Base-by-base conservation (phyloP, 2,888 invertebrate genomes). In the Pseudococcus viburni region DNA sequence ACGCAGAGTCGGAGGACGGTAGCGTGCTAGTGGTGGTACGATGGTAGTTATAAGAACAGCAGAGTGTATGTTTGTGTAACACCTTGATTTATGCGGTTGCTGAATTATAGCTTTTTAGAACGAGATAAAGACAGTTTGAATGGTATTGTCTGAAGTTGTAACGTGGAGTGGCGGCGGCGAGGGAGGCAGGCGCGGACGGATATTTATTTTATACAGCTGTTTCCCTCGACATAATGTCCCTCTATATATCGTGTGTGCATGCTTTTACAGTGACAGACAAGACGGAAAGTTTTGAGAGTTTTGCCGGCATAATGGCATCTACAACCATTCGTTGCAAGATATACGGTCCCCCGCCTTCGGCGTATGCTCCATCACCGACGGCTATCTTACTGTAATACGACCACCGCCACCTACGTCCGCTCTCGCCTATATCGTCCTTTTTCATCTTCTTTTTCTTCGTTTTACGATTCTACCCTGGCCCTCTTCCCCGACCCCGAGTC, bases 141-240 rank as follows among this genome's bases (percentile, higher is more conserved):
- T 88, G 88, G 88, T 88, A 88, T 88, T 88, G 88, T 88, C 88
- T 88, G 88, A 88, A 88, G 88, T 88, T 88, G 88, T 88, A 88
- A 88, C 80, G 55, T 51, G 59, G 88, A 83, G 26, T 39, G 88
- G 88, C 84, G 88, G 89, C 39, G 22, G 88, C 22, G 80, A 68
- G 84, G 88, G 89, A 64, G 89, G 89, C 84, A 89, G 88, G 89
- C 87, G 89, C 88, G 85, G 89, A 89, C 84, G 92, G 92, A 93
- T 93, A 93, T 93, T 93, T 93, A 93, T 93, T 93, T 92, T 93
- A 93, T 93, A 93, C 93, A 93, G 93, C 93, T 93, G 93, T 93
- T 93, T 92, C 92, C 92, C 93, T 93, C 93, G 94, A 94, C 94
- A 93, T 94, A 94, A 94, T 93, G 94, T 93, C 93, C 93, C 89